Conservation (phyloP, 2,113 vertebrate genomes). For the Siphamia tubifer region DNA sequence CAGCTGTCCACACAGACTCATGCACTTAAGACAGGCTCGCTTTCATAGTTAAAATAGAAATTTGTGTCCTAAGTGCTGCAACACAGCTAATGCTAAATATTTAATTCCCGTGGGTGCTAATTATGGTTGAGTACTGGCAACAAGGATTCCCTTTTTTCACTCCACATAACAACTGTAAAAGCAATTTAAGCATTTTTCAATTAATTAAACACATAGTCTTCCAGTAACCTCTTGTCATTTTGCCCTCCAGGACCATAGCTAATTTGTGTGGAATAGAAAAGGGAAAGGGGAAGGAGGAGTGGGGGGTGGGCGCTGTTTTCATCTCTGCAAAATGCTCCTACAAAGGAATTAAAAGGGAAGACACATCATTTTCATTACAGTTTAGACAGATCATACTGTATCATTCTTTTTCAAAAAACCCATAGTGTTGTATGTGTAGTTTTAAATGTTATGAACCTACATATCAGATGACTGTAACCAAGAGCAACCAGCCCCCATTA, state of each 20-base stretch:
- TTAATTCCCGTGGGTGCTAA: slow-evolving; percentile 98
- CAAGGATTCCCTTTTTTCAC: slow-evolving; percentile 89
- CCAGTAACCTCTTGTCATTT: slow-evolving; percentile 99
- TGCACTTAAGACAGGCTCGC: slow-evolving; percentile 89
- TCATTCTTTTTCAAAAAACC: slow-evolving; percentile 51
- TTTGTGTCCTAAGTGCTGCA: slow-evolving; percentile 99
- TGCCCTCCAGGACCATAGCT: slow-evolving; percentile 98
- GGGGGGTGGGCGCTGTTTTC: slow-evolving; percentile 68
- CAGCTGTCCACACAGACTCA: slow-evolving; percentile 94
- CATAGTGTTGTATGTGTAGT: slow-evolving; percentile 62
- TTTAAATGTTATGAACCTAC: slow-evolving; percentile 57
- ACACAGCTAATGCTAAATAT: slow-evolving; percentile 99
- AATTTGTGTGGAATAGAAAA: slow-evolving; percentile 97
- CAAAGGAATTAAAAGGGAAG: slow-evolving; percentile 71
- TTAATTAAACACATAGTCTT: slow-evolving; percentile 99
- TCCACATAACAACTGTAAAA: slow-evolving; percentile 99
- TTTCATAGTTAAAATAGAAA: slow-evolving; percentile 99
- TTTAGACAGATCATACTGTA: slow-evolving; percentile 65
- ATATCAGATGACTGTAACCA: slow-evolving; percentile 74
- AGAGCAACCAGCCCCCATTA: slow-evolving; percentile 73
- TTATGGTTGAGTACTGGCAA: slow-evolving; percentile 98
- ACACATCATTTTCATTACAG: slow-evolving; percentile 60
- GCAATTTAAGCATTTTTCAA: slow-evolving; percentile 99
- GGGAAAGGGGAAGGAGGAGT: slow-evolving; percentile 56
- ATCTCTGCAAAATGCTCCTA: slow-evolving; percentile 74